Conservation (phyloP, 2,797 vertebrate genomes). For the Pristis pectinata region DNA sequence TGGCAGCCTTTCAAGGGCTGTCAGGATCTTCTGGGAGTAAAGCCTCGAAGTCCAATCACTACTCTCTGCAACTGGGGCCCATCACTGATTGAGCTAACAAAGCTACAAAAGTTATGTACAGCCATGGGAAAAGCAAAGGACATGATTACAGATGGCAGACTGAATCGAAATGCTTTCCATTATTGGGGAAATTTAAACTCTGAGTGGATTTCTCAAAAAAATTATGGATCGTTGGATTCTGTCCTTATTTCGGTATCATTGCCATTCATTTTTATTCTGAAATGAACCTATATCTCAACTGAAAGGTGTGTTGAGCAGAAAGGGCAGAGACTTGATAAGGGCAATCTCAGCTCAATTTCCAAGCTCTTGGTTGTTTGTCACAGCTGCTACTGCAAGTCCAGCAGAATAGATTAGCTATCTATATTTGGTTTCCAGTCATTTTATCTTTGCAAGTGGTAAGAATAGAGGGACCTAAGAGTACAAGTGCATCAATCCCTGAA, state of each 20-base stretch:
- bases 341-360: not conserved
- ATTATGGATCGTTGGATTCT: not conserved
- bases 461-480: no score
- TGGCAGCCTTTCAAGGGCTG: no score
- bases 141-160: not conserved
- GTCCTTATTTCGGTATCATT: not conserved
- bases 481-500: no score
- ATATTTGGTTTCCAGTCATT: not conserved
- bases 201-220: not conserved
- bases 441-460: no score
- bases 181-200: not conserved
- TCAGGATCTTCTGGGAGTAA: no score
- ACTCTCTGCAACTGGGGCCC: no score
- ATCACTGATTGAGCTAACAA: no score
- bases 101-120: no score
- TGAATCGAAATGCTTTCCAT: not conserved
- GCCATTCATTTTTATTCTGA: not conserved
- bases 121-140: no score
- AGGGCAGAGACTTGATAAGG: not conserved
- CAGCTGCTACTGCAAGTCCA: not conserved
- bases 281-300: not conserved
- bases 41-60: no score
- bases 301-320: not conserved
- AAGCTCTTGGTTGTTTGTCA: not conserved
- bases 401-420: not conserved